Base-by-base conservation (phyloP, 2,888 invertebrate species). In the Tryphoninae sp. region DNA sequence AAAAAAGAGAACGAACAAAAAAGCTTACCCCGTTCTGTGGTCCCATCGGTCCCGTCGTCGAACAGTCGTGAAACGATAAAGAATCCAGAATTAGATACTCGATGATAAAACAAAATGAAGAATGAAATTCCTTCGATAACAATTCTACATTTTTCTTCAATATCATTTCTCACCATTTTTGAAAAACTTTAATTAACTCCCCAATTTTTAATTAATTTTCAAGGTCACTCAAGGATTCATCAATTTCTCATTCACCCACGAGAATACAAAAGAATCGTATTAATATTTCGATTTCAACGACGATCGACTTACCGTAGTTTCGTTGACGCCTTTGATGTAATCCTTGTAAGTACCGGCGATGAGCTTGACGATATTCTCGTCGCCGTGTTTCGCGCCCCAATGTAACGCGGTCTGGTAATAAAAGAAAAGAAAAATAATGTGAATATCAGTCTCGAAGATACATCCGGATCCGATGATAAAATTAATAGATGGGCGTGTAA, bases 301-400 rank as follows among this genome's bases (percentile, higher is more conserved):
- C 8, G 40, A 23, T 26, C n/a, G 78, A 91, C 94, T 94, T 93
- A 98, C 98, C 93, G 98, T 96, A 92, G 95, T 95, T 85, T 95
- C 95, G 93, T 98, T 97, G 83, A 98, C 96, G 87, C 89, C 88
- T 85, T 91, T 92, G 78, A 90, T 91, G 85, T 96, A 95, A n/a
- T 96, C 95, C 88, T 95, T 95, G 89, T 96, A 95, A 2, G 95
- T 95, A n/a, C 98, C 98, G 26, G 98, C 98, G 87, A 98, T 95
- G 83, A 98, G 93, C 93, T 98, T 98, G 75, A 98, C 96, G 85
- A 98, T 95, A 90, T 98, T 96, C 90, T 95, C 95, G 90, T 98
- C 96, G 2, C 98, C 98, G 88, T 97, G 97, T 92, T 98, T 98
- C 83, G 98, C 97, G 82, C 97, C 98, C 98, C 98, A 98, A 92